Base-by-base conservation (phyloP, 2,888 invertebrate species). In the Azorinus chamasolen region DNA sequence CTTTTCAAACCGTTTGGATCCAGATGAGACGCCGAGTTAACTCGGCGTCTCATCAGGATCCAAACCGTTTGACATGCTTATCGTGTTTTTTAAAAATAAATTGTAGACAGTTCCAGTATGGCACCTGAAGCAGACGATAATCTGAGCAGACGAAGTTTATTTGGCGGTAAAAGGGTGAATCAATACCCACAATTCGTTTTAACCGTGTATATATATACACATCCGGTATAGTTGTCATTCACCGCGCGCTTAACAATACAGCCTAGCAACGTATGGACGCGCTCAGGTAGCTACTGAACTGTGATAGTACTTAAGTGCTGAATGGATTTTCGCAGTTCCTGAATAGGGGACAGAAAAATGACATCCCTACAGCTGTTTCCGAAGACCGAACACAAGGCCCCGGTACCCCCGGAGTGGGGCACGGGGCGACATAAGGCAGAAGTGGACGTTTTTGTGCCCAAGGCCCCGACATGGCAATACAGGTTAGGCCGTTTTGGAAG, bases 381-480 rank as follows among this genome's bases (percentile, higher is more conserved):
- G n/a, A 64, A 77, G 53, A 66, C 66, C 22, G 84, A 85, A 25
- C 83, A 80, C 59, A 54, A 59, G 66, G 74, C 75, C 59, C 41
- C 63, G 16, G 78, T 81, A 18, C 88, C 87, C 4, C 80, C 77
- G 69, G 88, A 88, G 71, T 88, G 88, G 88, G 88, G 88, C 18
- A 82, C 88, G 51, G 88, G 88, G 18, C 78, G 85, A 51, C 70
- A 78, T 43, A 87, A 86, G 57, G 84, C 84, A 65, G 85, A 86
- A 27, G 83, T 83, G 46, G 83, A 87, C 54, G 69, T 86, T 20
- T 87, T 81, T 57, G 75, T 86, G n/a, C 87, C 86, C 2, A 83
- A 84, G 41, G 81, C 85, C 24, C 85, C 88, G 45, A 87, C 88
- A 25, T 88, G 87, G 87, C 87, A 87, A 25, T 85, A 86, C 69